Conservation (phyloP, 2,888 invertebrate genomes). For the Trichopria drosophilae region DNA sequence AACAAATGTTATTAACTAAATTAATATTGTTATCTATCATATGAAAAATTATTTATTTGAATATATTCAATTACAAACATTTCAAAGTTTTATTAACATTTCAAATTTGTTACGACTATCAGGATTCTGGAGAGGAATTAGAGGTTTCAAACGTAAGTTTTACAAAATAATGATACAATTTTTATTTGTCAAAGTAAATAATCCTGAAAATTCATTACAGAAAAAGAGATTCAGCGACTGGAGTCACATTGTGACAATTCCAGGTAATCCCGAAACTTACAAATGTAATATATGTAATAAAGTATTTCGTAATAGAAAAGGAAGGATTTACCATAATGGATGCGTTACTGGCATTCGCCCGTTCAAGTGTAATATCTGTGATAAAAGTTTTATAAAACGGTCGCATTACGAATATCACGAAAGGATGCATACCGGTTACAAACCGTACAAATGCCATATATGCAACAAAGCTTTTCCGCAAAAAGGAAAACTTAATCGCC, state of each 20-base stretch:
- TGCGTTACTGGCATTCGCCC: constrained; percentile 58
- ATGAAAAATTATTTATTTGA: too few relatives aligned
- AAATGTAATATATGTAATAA: constrained; percentile 71
- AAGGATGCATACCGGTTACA: constrained; percentile 67
- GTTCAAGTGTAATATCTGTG: constrained; percentile 60
- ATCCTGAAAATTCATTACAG: background rate
- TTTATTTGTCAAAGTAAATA: background rate
- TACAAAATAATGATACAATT: too few relatives aligned
- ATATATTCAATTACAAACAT: too few relatives aligned
- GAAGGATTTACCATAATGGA: constrained; percentile 50
- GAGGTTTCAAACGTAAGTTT: constrained; percentile 8
- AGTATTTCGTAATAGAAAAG: constrained; percentile 66
- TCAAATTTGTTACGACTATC: too few relatives aligned
- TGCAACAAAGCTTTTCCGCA: constrained; percentile 74
- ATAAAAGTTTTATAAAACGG: constrained; percentile 65
- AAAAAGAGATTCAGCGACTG: constrained; percentile 41
- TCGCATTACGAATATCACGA: constrained; percentile 76
- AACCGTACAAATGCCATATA: constrained; percentile 65
- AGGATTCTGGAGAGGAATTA: constrained; percentile 1
- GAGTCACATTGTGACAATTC: constrained; percentile 47
- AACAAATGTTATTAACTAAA: too few relatives aligned
- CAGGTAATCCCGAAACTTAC: constrained; percentile 63
- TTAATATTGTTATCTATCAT: too few relatives aligned
- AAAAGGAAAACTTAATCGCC: constrained; percentile 71
- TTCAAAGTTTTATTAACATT: too few relatives aligned